A percentile compares a stretch with the other conserved stretches of the same genome.
phyloP scores from a whole-genome alignment of 2,113 vertebrate genomes.

The Percopsis transmontana region DNA sequence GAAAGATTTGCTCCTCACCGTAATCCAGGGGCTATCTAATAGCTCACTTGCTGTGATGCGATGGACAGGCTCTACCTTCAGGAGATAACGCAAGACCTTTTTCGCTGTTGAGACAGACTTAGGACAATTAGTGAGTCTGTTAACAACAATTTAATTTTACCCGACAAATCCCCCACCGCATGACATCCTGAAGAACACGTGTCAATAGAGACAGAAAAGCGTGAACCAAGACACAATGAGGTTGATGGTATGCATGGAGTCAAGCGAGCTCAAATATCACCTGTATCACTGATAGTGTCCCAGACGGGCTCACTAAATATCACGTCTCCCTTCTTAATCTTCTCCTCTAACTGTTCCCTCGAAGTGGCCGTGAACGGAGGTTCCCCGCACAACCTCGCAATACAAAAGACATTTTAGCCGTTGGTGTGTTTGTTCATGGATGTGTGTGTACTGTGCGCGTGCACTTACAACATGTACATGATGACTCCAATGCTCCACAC shows the following conservation, averaged over 20 bases:
- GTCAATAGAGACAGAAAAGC: background rate
- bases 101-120: slow-evolving; percentile 74
- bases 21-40: slow-evolving; percentile 81
- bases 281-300: slow-evolving; percentile 76
- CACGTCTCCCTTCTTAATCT: slow-evolving; percentile 78
- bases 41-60: slow-evolving; percentile 82
- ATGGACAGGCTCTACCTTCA: slow-evolving; percentile 82
- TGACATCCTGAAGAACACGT: background rate
- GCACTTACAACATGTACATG: slow-evolving; percentile 91
- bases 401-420: slow-evolving; percentile 19
- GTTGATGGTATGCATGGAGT: background rate
- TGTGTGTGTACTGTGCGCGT: slow-evolving; percentile 15
- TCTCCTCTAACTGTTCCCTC: slow-evolving; percentile 81
- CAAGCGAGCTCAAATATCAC: slow-evolving; percentile 54
- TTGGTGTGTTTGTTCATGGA: background rate
- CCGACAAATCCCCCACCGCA: slow-evolving; percentile 1
- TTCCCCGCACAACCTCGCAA: slow-evolving; percentile 77
- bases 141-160: slow-evolving; percentile 5
- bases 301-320: slow-evolving; percentile 75
- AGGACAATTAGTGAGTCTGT: slow-evolving; percentile 19
- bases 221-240: background rate
- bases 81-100: slow-evolving; percentile 74
- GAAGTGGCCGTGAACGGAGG: slow-evolving; percentile 81
- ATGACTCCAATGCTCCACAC: slow-evolving; percentile 92
- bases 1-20: slow-evolving; percentile 62